Percentiles rank a stretch among this genome's conserved stretches.
Evolutionary conservation across 2,113 vertebrate species (phyloP).

Genomic region (Orientallactaga bullata): DNA sequence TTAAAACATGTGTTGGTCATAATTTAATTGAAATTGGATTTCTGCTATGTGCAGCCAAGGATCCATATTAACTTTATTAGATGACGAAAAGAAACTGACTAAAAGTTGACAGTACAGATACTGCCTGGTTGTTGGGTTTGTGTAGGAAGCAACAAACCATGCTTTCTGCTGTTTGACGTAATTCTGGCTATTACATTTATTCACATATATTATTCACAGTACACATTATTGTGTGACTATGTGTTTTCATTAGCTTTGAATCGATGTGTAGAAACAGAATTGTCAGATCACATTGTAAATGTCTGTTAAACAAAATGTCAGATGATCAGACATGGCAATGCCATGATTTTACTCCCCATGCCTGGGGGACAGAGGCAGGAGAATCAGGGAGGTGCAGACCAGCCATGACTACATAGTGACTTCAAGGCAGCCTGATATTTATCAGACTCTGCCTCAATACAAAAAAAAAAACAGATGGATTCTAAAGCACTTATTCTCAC

Average conservation of each 20-base stretch:
- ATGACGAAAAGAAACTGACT: neutral
- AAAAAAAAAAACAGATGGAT: neutral
- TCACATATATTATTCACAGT: too few species aligned
- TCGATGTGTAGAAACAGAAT: neutral
- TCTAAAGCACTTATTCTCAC: neutral
- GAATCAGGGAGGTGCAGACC: too few species aligned
- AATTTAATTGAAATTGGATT: constrained; percentile 31
- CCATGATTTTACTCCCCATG: too few species aligned
- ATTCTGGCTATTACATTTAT: neutral
- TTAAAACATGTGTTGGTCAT: neutral
- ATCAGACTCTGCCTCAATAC: too few species aligned
- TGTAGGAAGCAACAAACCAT: neutral
- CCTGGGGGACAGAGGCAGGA: too few species aligned
- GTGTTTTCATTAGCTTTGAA: too few species aligned
- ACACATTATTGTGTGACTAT: too few species aligned
- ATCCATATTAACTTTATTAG: neutral
- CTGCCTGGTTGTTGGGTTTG: neutral
- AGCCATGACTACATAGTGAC: too few species aligned
- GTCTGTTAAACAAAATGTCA: neutral
- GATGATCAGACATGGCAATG: too few species aligned
- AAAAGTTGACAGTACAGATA: neutral
- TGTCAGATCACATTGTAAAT: neutral
- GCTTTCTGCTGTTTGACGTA: neutral
- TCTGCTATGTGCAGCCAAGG: neutral
- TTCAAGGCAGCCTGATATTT: too few species aligned